Percentiles rank a stretch among this genome's conserved stretches.
Conservation (phyloP, 2,113 vertebrate species). For the Natator depressus region DNA sequence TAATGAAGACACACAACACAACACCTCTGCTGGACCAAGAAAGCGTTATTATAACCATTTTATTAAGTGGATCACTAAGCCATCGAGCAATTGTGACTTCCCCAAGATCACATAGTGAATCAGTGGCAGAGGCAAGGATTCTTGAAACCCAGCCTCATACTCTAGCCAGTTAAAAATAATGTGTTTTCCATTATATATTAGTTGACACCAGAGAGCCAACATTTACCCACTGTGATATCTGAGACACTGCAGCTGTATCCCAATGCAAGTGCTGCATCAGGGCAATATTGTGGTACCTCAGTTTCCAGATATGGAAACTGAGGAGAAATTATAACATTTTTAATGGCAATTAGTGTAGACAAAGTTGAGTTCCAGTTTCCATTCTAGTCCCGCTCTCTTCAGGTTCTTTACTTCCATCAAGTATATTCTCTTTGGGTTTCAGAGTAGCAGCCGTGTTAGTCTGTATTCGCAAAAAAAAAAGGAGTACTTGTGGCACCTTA, state of each 20-base stretch:
- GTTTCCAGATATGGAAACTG: not conserved
- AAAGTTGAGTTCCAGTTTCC: not conserved
- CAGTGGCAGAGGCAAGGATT: not conserved
- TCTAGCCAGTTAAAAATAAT: not conserved
- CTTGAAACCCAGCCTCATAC: not conserved
- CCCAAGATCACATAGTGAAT: no score
- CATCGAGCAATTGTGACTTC: not conserved
- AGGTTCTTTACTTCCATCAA: not conserved
- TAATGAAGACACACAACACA: not conserved
- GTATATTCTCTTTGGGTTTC: not conserved
- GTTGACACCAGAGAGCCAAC: not conserved
- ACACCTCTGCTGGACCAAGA: not conserved
- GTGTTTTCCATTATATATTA: not conserved
- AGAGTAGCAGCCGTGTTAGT: no score
- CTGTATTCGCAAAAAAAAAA: no score
- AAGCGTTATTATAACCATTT: not conserved
- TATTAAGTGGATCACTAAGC: not conserved
- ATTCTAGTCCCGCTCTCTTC: not conserved
- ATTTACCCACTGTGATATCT: not conserved
- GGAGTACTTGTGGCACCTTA: no score
- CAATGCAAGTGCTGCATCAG: not conserved
- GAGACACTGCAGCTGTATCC: not conserved
- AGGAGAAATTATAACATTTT: not conserved
- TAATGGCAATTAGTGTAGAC: not conserved
- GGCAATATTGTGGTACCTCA: not conserved